These are phyloP conservation scores for Ceratotherium simum DNA, from an alignment of 2,113 vertebrate species.

Conservation along the genomic window DNA sequence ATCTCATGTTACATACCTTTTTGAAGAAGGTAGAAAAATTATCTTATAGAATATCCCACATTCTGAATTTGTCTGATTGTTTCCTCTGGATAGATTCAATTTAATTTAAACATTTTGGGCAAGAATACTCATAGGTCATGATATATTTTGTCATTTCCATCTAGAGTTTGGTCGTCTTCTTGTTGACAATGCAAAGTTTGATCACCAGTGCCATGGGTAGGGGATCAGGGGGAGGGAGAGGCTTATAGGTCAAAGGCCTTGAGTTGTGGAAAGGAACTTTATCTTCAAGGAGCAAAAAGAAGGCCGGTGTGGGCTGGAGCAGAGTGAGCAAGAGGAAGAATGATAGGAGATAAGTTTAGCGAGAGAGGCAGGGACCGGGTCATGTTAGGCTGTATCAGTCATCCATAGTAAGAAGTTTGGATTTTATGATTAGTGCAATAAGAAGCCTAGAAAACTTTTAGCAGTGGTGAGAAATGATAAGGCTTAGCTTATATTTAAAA, in stretches of 20 bases:
- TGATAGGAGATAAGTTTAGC: not conserved
- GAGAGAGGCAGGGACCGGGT: not conserved
- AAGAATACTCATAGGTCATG: not conserved
- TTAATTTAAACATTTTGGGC: conserved; percentile 40
- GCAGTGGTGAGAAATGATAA: not conserved
- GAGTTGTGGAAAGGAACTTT: not conserved
- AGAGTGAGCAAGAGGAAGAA: not conserved
- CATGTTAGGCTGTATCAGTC: not conserved
- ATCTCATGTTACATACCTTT: not conserved
- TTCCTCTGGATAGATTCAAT: not conserved
- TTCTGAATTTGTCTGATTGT: conserved; percentile 15
- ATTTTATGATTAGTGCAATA: conserved; percentile 18
- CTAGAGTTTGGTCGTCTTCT: not conserved
- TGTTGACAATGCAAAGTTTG: not conserved
- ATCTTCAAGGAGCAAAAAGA: conserved; percentile 2
- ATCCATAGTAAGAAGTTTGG: not conserved
- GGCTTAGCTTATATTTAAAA: conserved; percentile 17
- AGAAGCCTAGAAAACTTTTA: not conserved
- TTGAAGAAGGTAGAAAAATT: not conserved
- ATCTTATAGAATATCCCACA: not conserved
- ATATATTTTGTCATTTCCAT: not conserved
- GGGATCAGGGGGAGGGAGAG: not conserved
- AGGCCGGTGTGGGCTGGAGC: not conserved
- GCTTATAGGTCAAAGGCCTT: not conserved
- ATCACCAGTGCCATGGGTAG: not conserved